A percentile compares a stretch with the other conserved stretches of the same genome.
phyloP scores from a whole-genome alignment of 64 coral and sea anemone species.

The Anthopleura sola region DNA sequence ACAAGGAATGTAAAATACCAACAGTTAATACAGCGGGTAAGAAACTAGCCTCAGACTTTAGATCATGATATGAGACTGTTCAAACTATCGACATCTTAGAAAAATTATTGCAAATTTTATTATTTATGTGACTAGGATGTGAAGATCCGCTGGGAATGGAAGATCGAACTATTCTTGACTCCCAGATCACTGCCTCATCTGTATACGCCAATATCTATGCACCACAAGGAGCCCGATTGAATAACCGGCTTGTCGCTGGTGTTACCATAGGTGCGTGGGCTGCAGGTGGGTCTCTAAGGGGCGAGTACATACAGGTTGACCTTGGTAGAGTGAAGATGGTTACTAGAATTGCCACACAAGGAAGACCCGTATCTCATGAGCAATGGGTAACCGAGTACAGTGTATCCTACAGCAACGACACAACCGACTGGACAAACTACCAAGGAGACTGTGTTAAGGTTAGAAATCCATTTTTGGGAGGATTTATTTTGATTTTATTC shows the following conservation, averaged over 20 bases:
- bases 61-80: too few relatives aligned
- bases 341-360: not conserved
- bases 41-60: too few relatives aligned
- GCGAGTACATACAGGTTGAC: too few relatives aligned
- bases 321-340: not conserved
- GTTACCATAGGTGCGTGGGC: not conserved
- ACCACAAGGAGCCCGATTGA: not conserved
- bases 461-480: not conserved
- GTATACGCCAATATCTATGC: not conserved
- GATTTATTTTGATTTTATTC: too few relatives aligned
- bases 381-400: not conserved
- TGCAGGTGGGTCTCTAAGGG: not conserved
- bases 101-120: too few relatives aligned
- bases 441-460: constrained; percentile 11
- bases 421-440: not conserved
- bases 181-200: not conserved
- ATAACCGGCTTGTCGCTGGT: not conserved
- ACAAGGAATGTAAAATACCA: too few relatives aligned
- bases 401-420: not conserved
- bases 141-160: not conserved
- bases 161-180: not conserved
- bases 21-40: too few relatives aligned
- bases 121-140: not conserved
- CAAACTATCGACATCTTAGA: too few relatives aligned
- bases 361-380: not conserved